Evolutionary conservation across 37 sponge, comb jelly and placozoan species (phyloP).

Genomic region (Geodia barretti): DNA sequence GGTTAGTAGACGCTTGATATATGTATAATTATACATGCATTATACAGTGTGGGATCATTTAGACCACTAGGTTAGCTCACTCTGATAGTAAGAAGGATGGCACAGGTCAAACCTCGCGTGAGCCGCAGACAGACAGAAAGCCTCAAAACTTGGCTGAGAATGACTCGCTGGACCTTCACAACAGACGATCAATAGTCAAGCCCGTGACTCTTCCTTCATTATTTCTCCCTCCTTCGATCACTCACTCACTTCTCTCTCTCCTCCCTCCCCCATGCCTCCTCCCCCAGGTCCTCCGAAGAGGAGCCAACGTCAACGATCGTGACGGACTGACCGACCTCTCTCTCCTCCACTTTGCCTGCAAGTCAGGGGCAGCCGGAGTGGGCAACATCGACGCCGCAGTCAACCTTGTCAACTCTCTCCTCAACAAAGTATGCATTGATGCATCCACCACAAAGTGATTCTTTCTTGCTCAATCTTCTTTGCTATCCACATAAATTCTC

Average conservation of each 20-base stretch:
- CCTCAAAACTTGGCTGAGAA: too few species aligned
- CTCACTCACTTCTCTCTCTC: not conserved
- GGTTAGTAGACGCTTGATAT: too few species aligned
- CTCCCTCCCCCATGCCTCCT: not conserved
- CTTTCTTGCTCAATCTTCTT: not conserved
- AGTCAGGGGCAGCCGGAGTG: slow-evolving; percentile 88
- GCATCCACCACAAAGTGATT: too few species aligned
- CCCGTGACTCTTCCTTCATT: not conserved
- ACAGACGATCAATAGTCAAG: too few species aligned
- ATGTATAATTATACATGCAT: too few species aligned
- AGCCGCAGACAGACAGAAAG: too few species aligned
- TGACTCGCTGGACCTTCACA: not conserved
- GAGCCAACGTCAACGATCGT: slow-evolving; percentile 84
- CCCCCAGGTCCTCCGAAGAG: slow-evolving; percentile 52
- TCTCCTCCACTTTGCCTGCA: slow-evolving; percentile 92
- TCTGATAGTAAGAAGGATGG: too few species aligned
- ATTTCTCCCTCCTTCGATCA: slow-evolving; percentile 3
- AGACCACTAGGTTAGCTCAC: too few species aligned
- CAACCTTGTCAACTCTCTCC: slow-evolving; percentile 56
- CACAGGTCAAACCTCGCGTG: too few species aligned
- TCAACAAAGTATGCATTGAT: slow-evolving; percentile 75
- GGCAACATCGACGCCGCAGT: slow-evolving; percentile 52
- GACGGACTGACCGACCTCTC: slow-evolving; percentile 94
- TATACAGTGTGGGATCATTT: too few species aligned
- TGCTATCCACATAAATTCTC: not conserved